These are phyloP conservation scores for Porites lutea DNA, from an alignment of 64 coral and sea anemone genomes.

Conservation along the genomic window DNA sequence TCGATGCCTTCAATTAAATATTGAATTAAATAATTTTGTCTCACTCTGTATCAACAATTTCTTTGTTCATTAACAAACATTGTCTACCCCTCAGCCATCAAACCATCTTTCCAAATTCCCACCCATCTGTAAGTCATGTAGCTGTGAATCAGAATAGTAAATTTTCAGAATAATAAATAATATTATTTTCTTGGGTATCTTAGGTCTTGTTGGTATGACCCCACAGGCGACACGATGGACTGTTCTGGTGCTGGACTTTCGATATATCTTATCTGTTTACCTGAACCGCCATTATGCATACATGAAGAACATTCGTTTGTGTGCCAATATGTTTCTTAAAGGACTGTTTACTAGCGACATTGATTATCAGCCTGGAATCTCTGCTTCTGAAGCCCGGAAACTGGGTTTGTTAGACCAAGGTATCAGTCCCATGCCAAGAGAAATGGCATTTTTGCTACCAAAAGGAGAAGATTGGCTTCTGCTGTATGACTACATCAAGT, in stretches of 20 bases:
- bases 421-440: conserved; percentile 81
- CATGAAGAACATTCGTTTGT: conserved; percentile 91
- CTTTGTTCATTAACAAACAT: too few species aligned
- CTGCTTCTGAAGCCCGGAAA: conserved; percentile 87
- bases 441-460: conserved; percentile 91
- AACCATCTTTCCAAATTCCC: too few species aligned
- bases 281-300: conserved; percentile 90
- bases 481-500: conserved; percentile 93
- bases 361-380: conserved; percentile 93
- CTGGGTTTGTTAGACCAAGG: conserved; percentile 83
- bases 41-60: too few species aligned
- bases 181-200: neutral
- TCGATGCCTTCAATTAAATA: too few species aligned
- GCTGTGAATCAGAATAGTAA: too few species aligned
- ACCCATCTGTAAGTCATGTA: too few species aligned
- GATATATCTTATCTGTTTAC: conserved; percentile 91
- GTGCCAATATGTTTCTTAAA: conserved; percentile 98
- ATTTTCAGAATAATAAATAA: too few species aligned
- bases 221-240: conserved; percentile 86
- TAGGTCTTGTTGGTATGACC: conserved; percentile 87
- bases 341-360: conserved; percentile 97
- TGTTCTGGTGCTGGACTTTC: conserved; percentile 89
- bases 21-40: too few species aligned
- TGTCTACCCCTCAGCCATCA: too few species aligned
- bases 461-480: conserved; percentile 89